Evolutionary conservation across 2,888 invertebrate species (phyloP).

Genomic region (Tachina lurida): DNA sequence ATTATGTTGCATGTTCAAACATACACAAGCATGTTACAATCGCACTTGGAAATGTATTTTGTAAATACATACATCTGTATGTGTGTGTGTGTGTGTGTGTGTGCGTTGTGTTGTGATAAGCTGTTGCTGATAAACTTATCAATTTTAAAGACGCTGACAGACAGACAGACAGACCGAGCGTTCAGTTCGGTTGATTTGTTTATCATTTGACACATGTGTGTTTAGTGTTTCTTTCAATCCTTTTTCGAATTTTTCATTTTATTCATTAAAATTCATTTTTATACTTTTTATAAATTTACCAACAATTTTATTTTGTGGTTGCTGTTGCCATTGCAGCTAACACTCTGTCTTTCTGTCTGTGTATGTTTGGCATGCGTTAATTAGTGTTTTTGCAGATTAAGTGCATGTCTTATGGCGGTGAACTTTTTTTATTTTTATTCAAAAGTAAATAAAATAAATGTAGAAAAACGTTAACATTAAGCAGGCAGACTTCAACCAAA

Average conservation of each 20-base stretch:
- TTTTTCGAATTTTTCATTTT: conserved; percentile 50
- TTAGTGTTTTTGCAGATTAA: conserved; percentile 70
- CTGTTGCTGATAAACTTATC: conserved; percentile 72
- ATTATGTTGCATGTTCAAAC: conserved; percentile 61
- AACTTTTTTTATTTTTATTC: conserved; percentile 15
- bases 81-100: background rate
- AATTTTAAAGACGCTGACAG: conserved; percentile 69
- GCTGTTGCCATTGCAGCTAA: conserved; percentile 19
- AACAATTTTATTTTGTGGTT: conserved; percentile 11
- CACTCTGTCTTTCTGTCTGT: background rate
- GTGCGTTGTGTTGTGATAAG: conserved; percentile 63
- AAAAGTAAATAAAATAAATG: conserved; percentile 40
- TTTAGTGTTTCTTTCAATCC: conserved; percentile 68
- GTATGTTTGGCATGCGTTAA: conserved; percentile 63
- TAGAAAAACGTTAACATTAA: conserved; percentile 69
- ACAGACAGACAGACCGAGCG: conserved; percentile 48
- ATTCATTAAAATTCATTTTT: conserved; percentile 37
- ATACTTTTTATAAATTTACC: conserved; percentile 23
- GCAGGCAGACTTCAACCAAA: conserved; percentile 64
- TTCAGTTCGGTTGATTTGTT: conserved; percentile 78
- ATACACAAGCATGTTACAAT: conserved; percentile 51
- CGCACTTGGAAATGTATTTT: no score
- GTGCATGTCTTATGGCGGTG: conserved; percentile 59
- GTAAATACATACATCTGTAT: no score
- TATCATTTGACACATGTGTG: conserved; percentile 79